A percentile compares a stretch with the other conserved stretches of the same genome.
phyloP scores from a whole-genome alignment of 2,888 invertebrate species.

The Lampropteryx suffumata region DNA sequence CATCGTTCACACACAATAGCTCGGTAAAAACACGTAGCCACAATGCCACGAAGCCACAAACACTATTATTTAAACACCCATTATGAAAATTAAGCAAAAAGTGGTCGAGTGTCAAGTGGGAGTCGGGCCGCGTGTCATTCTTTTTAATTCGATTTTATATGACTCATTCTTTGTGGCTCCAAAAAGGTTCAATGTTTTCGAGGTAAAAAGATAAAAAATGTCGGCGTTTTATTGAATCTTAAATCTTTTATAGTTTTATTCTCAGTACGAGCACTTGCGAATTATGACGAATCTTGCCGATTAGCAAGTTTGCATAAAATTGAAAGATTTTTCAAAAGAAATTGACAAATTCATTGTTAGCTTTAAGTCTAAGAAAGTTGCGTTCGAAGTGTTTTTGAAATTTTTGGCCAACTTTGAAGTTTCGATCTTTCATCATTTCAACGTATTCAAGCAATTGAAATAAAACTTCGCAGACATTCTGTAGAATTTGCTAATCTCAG shows the following conservation, averaged over 20 bases:
- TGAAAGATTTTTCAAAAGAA: not conserved
- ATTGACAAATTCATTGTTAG: too few relatives aligned
- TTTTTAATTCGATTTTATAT: slow-evolving; percentile 27
- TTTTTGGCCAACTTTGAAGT: not conserved
- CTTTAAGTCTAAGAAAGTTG: not conserved
- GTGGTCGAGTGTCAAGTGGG: slow-evolving; percentile 30
- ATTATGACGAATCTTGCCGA: slow-evolving; percentile 14
- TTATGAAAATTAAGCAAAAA: slow-evolving; percentile 32
- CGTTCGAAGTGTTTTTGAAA: not conserved
- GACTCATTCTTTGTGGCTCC: slow-evolving; percentile 10
- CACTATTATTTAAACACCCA: slow-evolving; percentile 32
- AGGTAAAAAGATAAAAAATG: slow-evolving; percentile 15
- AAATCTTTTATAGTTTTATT: slow-evolving; percentile 15
- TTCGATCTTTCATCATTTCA: not conserved
- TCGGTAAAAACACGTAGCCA: slow-evolving; percentile 29
- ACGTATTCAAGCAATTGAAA: not conserved
- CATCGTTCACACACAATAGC: slow-evolving; percentile 26
- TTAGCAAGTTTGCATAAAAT: slow-evolving; percentile 5
- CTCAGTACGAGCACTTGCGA: slow-evolving; percentile 6
- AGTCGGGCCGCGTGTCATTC: slow-evolving; percentile 30
- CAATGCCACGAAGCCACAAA: slow-evolving; percentile 33
- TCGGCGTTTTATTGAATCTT: slow-evolving; percentile 11
- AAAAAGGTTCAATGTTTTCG: slow-evolving; percentile 5
- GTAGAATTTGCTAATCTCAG: too few relatives aligned
- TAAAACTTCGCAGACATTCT: not conserved